Evolutionary conservation across 2,888 invertebrate genomes (phyloP).

Genomic region (Cancer borealis): DNA sequence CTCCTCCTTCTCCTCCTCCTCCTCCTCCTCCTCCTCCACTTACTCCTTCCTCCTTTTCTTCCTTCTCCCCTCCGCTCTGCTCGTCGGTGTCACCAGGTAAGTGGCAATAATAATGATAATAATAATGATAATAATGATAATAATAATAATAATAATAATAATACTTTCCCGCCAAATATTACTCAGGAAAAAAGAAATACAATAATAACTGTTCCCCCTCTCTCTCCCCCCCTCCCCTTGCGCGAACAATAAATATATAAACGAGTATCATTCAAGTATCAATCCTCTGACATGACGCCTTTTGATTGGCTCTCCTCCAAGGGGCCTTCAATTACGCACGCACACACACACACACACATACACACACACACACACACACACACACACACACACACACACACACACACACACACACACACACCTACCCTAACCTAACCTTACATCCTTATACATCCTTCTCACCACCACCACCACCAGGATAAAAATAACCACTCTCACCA

Average conservation of each 20-base stretch:
- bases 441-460: not conserved
- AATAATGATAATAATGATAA: too few relatives aligned
- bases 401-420: slow-evolving; percentile 14
- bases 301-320: too few relatives aligned
- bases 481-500: not conserved
- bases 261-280: too few relatives aligned
- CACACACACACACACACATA: not conserved
- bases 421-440: not conserved
- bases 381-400: slow-evolving; percentile 35
- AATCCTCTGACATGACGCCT: too few relatives aligned
- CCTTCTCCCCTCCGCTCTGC: not conserved
- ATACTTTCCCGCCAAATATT: too few relatives aligned
- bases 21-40: not conserved
- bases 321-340: not conserved
- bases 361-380: slow-evolving; percentile 40
- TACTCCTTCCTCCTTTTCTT: not conserved
- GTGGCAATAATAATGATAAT: not conserved
- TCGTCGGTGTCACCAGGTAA: not conserved
- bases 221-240: too few relatives aligned
- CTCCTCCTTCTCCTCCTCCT: not conserved
- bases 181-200: too few relatives aligned
- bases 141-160: too few relatives aligned
- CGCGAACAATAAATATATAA: too few relatives aligned
- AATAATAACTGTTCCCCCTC: too few relatives aligned
- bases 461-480: not conserved